These are phyloP conservation scores for Orbicella faveolata DNA, from an alignment of 64 coral and sea anemone genomes.

Conservation along the genomic window DNA sequence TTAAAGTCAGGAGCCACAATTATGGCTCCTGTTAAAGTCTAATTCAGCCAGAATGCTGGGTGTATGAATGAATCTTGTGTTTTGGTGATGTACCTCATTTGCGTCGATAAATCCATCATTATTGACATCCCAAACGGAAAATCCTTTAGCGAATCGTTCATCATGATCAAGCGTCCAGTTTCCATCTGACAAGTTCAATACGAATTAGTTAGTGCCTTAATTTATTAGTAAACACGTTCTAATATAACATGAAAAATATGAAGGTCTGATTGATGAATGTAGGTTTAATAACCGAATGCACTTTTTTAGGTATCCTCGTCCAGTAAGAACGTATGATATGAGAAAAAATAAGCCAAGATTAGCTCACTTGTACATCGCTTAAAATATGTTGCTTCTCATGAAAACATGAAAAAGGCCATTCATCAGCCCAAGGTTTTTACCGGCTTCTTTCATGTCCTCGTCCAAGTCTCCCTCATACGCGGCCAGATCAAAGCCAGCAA, in stretches of 20 bases:
- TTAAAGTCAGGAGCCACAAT: too few relatives aligned
- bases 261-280: too few relatives aligned
- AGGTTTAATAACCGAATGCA: too few relatives aligned
- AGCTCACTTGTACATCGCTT: too few relatives aligned
- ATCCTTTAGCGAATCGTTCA: slow-evolving; percentile 55
- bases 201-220: too few relatives aligned
- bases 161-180: slow-evolving; percentile 55
- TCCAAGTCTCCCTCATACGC: slow-evolving; percentile 64
- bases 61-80: too few relatives aligned
- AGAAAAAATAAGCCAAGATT: too few relatives aligned
- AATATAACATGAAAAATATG: too few relatives aligned
- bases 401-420: neutral
- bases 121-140: slow-evolving; percentile 68
- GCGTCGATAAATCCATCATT: slow-evolving; percentile 54
- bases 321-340: too few relatives aligned
- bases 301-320: too few relatives aligned
- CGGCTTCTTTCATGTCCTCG: slow-evolving; percentile 46
- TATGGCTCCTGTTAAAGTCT: neutral
- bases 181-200: slow-evolving; percentile 1
- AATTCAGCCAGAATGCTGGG: neutral
- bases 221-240: too few relatives aligned
- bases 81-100: slow-evolving; percentile 34
- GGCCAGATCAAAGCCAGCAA: slow-evolving; percentile 42
- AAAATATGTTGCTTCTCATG: too few relatives aligned
- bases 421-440: neutral